Base-by-base conservation (phyloP, 2,797 vertebrate species). In the Labroides dimidiatus region DNA sequence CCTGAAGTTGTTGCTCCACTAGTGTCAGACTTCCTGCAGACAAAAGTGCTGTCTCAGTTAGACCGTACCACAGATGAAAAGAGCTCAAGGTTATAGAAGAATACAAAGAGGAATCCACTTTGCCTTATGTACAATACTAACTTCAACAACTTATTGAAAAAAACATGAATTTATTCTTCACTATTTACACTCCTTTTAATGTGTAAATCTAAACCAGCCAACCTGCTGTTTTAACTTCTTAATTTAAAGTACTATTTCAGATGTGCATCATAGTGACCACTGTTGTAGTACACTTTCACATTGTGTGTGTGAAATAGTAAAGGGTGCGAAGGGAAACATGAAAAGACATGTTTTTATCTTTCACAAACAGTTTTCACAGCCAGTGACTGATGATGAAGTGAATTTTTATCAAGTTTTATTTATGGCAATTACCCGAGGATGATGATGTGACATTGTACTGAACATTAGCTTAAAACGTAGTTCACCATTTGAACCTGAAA, bases 21-120 rank as follows among this genome's bases (percentile, higher is more conserved):
- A 10, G 72, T 94, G 51, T 86, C 81, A 0, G 86, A 93, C 49
- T 94, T 94, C 80, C 78, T 94, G 67, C 82, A 61, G 61, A 61
- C 50, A 21, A 68, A 79, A 69, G 75, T 72, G 21, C 14, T 84
- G 39, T 61, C 49, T 2, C 43, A n/a, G 11, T 64, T 66, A 4
- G 15, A 20, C 10, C 39, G 0, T 23, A 21, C 1, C 16, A 24
- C 44, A 71, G 50, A 51, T 16, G 21, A 15, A 14, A 24, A 50
- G 9, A 47, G 51, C 10, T 54, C 85, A 0, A 89, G 86, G 53
- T 67, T 87, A 47, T 90, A 87, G 30, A 15, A 16, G 37, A 49
- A 52, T 2, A 27, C n/a, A 57, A 42, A n/a, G 2, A 41, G 10
- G 0, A 6, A 21, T 42, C 16, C n/a, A 3, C 21, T 43, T 20